phyloP scores from a whole-genome alignment of 2,888 invertebrate species.

The Hyles lineata region DNA sequence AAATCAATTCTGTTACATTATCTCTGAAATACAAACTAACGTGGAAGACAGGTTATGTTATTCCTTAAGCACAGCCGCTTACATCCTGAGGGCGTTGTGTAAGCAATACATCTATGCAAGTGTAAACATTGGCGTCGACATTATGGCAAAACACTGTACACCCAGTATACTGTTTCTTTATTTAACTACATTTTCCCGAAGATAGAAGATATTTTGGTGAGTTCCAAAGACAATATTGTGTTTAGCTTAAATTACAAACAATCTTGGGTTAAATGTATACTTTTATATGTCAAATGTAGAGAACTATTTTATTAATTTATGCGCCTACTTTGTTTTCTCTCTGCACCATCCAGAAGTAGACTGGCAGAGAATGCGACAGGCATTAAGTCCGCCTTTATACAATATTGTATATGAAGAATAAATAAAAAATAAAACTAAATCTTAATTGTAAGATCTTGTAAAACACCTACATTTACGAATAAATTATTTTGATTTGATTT shows the following conservation, averaged over 20 bases:
- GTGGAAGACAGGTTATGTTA: background rate
- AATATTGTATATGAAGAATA: too few species aligned
- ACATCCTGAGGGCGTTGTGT: constrained; percentile 15
- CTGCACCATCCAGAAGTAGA: too few species aligned
- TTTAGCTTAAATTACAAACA: background rate
- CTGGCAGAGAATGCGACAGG: too few species aligned
- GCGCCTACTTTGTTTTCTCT: too few species aligned
- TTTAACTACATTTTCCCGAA: constrained; percentile 14
- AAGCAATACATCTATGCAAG: constrained; percentile 15
- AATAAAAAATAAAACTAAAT: too few species aligned
- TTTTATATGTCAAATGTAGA: background rate
- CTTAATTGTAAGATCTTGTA: too few species aligned
- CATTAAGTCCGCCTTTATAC: too few species aligned
- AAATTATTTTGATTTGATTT: too few species aligned
- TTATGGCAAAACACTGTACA: constrained; percentile 11
- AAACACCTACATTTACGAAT: too few species aligned
- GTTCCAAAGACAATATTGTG: background rate
- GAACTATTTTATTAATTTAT: too few species aligned
- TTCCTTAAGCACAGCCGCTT: constrained; percentile 12
- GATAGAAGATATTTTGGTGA: constrained; percentile 4
- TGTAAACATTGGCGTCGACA: constrained; percentile 10
- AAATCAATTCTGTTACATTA: too few species aligned
- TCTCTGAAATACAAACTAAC: background rate
- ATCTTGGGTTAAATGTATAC: background rate
- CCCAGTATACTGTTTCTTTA: constrained; percentile 12